Conservation (phyloP, 2,797 vertebrate genomes). For the Meda fulgida region DNA sequence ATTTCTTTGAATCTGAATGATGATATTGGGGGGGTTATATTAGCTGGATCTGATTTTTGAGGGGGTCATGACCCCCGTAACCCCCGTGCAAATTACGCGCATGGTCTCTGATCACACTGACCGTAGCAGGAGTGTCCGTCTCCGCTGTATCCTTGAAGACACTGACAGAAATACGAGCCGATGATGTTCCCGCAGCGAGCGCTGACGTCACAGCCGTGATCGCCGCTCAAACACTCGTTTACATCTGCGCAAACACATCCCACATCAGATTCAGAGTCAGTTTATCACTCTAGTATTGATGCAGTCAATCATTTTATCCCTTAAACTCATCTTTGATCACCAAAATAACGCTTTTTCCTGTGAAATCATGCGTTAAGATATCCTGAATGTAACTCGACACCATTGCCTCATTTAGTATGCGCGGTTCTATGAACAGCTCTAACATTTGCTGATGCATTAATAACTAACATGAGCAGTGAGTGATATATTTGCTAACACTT, state of each 20-base stretch:
- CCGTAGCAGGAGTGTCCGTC: conserved; percentile 81
- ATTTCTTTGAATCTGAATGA: no score
- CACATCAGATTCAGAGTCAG: not conserved
- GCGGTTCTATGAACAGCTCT: no score
- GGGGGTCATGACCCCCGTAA: no score
- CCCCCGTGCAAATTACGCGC: no score
- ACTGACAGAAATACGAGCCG: conserved; percentile 86
- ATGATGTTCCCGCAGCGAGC: conserved; percentile 84
- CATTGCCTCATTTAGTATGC: no score
- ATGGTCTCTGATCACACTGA: conserved; percentile 60
- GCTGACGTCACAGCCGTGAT: conserved; percentile 77
- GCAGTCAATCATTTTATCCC: no score
- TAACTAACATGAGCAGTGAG: not conserved
- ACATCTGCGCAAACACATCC: conserved; percentile 70
- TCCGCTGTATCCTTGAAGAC: conserved; percentile 82
- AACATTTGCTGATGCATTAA: not conserved
- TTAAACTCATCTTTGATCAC: no score
- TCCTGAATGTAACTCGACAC: no score
- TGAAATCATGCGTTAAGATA: no score
- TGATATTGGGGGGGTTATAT: no score
- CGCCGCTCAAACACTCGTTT: conserved; percentile 79
- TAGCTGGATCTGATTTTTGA: no score
- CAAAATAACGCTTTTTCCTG: no score
- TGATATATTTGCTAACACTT: not conserved
- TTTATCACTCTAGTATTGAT: not conserved